Evolutionary conservation across 2,797 vertebrate genomes (phyloP).

Genomic region (Lophius americanus): DNA sequence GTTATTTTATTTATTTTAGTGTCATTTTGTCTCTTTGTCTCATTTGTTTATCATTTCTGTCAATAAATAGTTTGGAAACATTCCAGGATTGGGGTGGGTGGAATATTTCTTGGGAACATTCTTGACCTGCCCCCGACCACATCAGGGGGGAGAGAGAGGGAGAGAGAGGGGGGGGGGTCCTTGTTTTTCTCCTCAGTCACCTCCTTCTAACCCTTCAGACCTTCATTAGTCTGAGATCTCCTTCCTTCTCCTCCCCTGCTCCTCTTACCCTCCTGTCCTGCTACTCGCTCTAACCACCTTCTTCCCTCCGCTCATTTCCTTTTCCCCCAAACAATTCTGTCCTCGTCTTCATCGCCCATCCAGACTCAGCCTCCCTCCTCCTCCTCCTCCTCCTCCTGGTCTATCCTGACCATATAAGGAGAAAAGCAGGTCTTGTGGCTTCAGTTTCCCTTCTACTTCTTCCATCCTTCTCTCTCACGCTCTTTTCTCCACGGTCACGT

Average conservation of each 20-base stretch:
- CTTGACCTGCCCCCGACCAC: conserved; percentile 65
- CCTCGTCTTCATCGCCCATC: conserved; percentile 30
- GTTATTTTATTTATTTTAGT: too few species aligned
- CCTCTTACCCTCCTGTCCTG: background rate
- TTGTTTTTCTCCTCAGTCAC: conserved; percentile 14
- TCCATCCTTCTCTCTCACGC: conserved; percentile 5
- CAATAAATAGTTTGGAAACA: too few species aligned
- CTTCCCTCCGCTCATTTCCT: background rate
- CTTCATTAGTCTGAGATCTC: background rate
- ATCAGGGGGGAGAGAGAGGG: background rate
- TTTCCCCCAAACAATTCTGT: conserved; percentile 14
- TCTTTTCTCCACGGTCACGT: background rate
- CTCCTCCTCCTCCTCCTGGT: conserved; percentile 35
- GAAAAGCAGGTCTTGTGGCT: conserved; percentile 44
- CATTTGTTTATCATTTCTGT: conserved; percentile 2
- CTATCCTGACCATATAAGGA: conserved; percentile 82
- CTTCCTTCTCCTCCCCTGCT: background rate
- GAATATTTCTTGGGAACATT: conserved; percentile 79
- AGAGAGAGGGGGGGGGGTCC: conserved; percentile 4
- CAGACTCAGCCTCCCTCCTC: conserved; percentile 48
- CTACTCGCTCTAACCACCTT: background rate
- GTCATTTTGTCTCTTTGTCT: background rate
- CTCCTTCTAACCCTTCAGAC: conserved; percentile 7
- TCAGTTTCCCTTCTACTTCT: conserved; percentile 21
- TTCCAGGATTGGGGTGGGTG: background rate